phyloP scores from a whole-genome alignment of 2,888 invertebrate genomes.

The Trissoscelio sp. region DNA sequence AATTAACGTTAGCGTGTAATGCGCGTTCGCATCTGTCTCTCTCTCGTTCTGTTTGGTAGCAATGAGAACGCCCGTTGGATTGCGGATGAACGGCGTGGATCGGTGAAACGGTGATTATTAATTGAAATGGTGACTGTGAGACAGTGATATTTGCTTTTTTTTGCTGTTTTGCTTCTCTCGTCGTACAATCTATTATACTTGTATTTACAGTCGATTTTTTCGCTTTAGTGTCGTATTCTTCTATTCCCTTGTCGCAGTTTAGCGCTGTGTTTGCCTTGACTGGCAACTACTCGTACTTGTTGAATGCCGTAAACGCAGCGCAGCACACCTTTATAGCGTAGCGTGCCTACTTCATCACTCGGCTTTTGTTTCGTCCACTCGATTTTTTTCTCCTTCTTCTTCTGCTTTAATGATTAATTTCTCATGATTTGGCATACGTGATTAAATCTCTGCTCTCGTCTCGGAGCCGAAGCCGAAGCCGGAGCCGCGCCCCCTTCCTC shows the following conservation, averaged over 20 bases:
- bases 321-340: too few relatives aligned
- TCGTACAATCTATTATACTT: conserved; percentile 51
- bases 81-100: conserved; percentile 55
- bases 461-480: conserved; percentile 64
- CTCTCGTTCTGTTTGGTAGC: conserved; percentile 43
- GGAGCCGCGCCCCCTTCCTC: conserved; percentile 78
- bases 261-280: not conserved
- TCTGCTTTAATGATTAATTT: conserved; percentile 7
- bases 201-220: conserved; percentile 79
- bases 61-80: conserved; percentile 45
- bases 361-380: too few relatives aligned
- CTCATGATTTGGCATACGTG: conserved; percentile 82
- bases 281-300: not conserved
- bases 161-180: conserved; percentile 46
- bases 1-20: conserved; percentile 74
- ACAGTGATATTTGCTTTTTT: conserved; percentile 82
- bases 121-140: conserved; percentile 71
- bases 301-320: too few relatives aligned
- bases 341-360: too few relatives aligned
- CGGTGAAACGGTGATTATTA: conserved; percentile 63
- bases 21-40: conserved; percentile 74
- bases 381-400: not conserved
- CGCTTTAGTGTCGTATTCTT: conserved; percentile 74
- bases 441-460: conserved; percentile 77
- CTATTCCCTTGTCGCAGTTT: not conserved